Evolutionary conservation across 1,140 invertebrate genomes (phyloP).

Genomic region (Lepidurus apus): DNA sequence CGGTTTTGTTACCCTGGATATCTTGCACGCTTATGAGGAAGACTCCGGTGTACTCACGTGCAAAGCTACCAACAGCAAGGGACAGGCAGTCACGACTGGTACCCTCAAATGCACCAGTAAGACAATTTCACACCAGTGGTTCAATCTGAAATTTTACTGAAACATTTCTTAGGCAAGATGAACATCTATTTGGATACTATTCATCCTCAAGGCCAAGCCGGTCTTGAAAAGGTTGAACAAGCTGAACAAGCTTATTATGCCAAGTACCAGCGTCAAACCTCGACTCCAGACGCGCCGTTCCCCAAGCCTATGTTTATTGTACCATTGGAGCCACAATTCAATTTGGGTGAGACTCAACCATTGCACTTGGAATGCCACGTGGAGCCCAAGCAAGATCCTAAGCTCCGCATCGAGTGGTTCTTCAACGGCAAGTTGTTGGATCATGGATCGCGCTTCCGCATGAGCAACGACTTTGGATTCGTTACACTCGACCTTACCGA

Average conservation of each 20-base stretch:
- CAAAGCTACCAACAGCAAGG: constrained; percentile 84
- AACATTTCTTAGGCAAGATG: constrained; percentile 49
- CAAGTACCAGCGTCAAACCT: constrained; percentile 59
- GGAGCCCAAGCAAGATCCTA: constrained; percentile 93
- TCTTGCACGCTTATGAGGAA: constrained; percentile 72
- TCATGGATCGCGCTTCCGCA: constrained; percentile 76
- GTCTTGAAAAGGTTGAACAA: constrained; percentile 77
- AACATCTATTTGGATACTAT: constrained; percentile 78
- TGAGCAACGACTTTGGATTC: constrained; percentile 86
- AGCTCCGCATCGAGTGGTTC: constrained; percentile 89
- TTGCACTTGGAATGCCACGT: constrained; percentile 89
- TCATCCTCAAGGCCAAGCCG: constrained; percentile 77
- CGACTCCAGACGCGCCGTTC: constrained; percentile 65
- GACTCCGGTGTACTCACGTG: constrained; percentile 87
- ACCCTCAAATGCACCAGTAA: constrained; percentile 68
- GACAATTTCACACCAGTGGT: background rate
- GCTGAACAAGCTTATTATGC: constrained; percentile 68
- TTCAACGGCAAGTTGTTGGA: constrained; percentile 83
- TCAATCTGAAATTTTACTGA: constrained; percentile 38
- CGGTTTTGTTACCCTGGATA: constrained; percentile 77
- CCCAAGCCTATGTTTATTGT: constrained; percentile 82
- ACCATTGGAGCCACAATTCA: constrained; percentile 71
- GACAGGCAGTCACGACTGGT: constrained; percentile 72
- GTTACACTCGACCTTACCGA: constrained; percentile 83
- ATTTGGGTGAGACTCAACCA: constrained; percentile 80